A percentile compares a stretch with the other conserved stretches of the same genome.
Conservation (phyloP, 2,888 invertebrate genomes). For the Pasiphila rectangulata region DNA sequence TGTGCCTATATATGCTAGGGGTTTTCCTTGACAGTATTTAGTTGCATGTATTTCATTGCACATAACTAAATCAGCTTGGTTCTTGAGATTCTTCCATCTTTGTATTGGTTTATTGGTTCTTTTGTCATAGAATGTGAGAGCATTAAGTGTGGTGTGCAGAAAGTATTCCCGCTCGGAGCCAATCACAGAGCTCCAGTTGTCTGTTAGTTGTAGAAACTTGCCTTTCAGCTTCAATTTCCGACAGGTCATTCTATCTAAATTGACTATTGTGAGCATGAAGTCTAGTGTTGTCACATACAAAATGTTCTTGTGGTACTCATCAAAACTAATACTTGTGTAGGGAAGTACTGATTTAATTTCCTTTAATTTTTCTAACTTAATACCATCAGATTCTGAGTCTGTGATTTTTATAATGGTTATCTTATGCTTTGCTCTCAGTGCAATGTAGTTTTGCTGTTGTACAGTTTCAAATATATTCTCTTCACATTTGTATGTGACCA, state of each 20-base stretch:
- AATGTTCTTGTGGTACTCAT: slow-evolving; percentile 62
- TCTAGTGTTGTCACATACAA: slow-evolving; percentile 60
- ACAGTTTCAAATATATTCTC: slow-evolving; percentile 65
- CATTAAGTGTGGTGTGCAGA: slow-evolving; percentile 51
- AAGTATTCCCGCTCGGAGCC: slow-evolving; percentile 55
- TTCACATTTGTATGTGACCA: slow-evolving; percentile 51
- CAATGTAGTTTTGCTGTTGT: slow-evolving; percentile 53
- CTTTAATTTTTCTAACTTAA: slow-evolving; percentile 53
- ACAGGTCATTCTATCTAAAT: slow-evolving; percentile 60
- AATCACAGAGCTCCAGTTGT: slow-evolving; percentile 70
- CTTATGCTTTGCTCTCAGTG: slow-evolving; percentile 60
- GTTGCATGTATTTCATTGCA: slow-evolving; percentile 61
- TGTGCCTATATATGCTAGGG: slow-evolving; percentile 57
- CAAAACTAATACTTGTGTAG: slow-evolving; percentile 66
- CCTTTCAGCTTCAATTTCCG: slow-evolving; percentile 52
- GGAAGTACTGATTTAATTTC: slow-evolving; percentile 55
- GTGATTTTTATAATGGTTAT: slow-evolving; percentile 57
- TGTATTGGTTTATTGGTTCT: slow-evolving; percentile 50
- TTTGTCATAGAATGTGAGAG: slow-evolving; percentile 67
- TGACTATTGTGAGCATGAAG: slow-evolving; percentile 58
- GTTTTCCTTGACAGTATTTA: slow-evolving; percentile 48
- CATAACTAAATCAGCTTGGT: slow-evolving; percentile 48
- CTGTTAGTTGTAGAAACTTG: slow-evolving; percentile 39
- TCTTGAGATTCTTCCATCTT: slow-evolving; percentile 47
- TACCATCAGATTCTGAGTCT: slow-evolving; percentile 32